Base-by-base conservation (phyloP, 2,113 vertebrate species). In the Oxyruncus cristatus region DNA sequence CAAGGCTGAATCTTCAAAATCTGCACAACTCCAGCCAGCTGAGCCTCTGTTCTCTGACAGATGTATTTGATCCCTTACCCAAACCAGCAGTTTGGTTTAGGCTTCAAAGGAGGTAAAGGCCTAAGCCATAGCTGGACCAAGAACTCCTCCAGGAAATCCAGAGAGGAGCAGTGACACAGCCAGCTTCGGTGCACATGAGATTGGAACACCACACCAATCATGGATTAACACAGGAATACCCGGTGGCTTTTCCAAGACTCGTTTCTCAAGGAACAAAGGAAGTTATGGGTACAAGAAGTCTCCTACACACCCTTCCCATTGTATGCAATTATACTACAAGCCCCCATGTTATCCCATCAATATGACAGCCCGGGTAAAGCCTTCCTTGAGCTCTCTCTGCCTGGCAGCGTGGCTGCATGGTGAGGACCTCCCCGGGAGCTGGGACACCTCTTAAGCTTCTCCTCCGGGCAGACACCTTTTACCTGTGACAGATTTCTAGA, bases 351-450 rank as follows among this genome's bases (percentile, higher is more conserved):
- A 47, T 28, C 14, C 46, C 46, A 47, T 8, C 61, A 35, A 20
- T 18, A 5, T 1, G 21, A 35, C 24, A 59, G 66, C 42, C 0
- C 0, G 18, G 22, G 37, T 35, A 39, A 39, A 79, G 39, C 52
- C 37, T 14, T 28, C 37, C 37, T 22, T n/a, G 37, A 59, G 37
- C 61, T 44, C 52, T 33, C 52, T 0, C 0, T 37, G 37, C 37
- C 22, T 0, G 0, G 23, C 0, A 1, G 28, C 9, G 28, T 5
- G 7, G 23, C 66, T 46, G 66, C 4, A 12, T 9, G 42, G 19
- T 44, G 44, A 44, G 37, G 42, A 72, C 20, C 19, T 39, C 19
- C 16, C 28, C 20, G 11, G 28, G 37, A 52, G 58, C 44, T n/a
- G 17, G 13, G 52, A 58, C 20, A 35, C 27, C 12, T 42, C 56